These are phyloP conservation scores for Hesperia comma DNA, from an alignment of 2,888 invertebrate genomes.

Conservation along the genomic window DNA sequence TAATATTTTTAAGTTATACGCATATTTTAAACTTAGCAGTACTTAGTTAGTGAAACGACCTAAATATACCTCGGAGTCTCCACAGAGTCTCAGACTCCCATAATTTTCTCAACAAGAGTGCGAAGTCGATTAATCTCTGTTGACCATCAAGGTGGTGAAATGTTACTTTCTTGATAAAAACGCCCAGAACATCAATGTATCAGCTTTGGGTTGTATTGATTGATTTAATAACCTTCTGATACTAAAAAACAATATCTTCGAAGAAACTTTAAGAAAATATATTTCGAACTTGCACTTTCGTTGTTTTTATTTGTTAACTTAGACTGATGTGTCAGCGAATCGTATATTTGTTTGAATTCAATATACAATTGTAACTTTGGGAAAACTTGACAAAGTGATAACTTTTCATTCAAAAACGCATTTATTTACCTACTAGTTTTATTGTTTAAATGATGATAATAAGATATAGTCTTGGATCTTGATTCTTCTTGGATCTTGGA, in stretches of 20 bases:
- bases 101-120: background rate
- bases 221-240: background rate
- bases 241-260: slow-evolving; percentile 9
- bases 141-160: no score
- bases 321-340: slow-evolving; percentile 34
- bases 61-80: background rate
- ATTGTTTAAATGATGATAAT: no score
- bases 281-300: slow-evolving; percentile 9
- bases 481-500: no score
- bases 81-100: background rate
- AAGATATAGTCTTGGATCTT: no score
- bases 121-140: background rate
- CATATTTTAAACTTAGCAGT: background rate
- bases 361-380: slow-evolving; percentile 45
- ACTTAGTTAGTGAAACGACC: background rate
- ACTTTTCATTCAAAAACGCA: slow-evolving; percentile 40
- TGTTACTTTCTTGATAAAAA: background rate
- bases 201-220: background rate
- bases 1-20: background rate
- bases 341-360: slow-evolving; percentile 53
- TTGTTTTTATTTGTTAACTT: slow-evolving; percentile 18
- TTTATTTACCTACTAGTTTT: background rate
- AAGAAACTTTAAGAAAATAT: slow-evolving; percentile 14
- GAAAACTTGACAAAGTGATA: slow-evolving; percentile 41
- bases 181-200: background rate